Evolutionary conservation across 2,113 vertebrate genomes (phyloP).

Genomic region (Pycnonotus jocosus): DNA sequence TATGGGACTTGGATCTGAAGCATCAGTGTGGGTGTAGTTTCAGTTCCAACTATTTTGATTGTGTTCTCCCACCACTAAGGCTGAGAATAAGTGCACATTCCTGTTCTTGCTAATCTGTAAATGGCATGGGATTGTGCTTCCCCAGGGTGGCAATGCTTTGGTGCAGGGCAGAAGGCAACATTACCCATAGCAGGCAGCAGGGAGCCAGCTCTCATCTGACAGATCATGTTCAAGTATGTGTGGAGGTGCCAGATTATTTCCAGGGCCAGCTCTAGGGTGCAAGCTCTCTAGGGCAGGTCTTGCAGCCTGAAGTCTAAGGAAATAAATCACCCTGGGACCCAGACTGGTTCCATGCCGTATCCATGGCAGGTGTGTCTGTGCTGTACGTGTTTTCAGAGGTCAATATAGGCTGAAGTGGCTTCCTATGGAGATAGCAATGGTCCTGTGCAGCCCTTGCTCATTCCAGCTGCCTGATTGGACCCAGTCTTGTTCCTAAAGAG

Average conservation of each 20-base stretch:
- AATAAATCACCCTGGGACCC: not conserved
- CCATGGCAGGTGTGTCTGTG: not conserved
- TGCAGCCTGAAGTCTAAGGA: not conserved
- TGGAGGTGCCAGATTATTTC: not conserved
- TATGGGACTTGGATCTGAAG: not conserved
- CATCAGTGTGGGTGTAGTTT: not conserved
- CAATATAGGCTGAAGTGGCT: not conserved
- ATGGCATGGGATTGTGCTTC: not conserved
- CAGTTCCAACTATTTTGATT: not conserved
- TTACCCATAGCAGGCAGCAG: rapidly evolving
- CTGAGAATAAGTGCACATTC: not conserved
- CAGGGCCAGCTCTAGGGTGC: not conserved
- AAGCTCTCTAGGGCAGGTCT: not conserved
- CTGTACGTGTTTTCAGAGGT: not conserved
- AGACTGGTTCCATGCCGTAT: rapidly evolving
- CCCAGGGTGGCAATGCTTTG: not conserved
- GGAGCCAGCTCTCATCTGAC: not conserved
- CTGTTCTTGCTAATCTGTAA: not conserved
- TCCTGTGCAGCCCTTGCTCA: not conserved
- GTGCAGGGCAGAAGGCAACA: not conserved
- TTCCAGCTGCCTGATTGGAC: not conserved
- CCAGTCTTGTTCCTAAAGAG: not conserved
- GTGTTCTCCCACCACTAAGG: not conserved
- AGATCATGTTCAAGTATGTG: rapidly evolving
- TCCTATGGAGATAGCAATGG: not conserved